A percentile compares a stretch with the other conserved stretches of the same genome.
Conservation (phyloP, 2,888 invertebrate genomes). For the Pammene aurita region DNA sequence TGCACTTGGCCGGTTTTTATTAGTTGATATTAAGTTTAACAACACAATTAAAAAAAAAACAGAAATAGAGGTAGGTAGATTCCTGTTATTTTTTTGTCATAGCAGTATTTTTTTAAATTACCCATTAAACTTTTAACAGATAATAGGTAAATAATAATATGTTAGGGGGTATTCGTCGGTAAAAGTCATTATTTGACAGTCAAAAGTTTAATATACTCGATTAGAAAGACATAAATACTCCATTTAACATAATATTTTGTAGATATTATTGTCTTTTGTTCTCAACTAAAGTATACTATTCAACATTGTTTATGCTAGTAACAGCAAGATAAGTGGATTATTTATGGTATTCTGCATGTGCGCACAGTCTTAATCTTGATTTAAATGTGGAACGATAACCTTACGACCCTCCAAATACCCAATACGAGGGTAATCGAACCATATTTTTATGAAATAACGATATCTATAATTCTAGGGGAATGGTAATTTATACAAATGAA, state of each 20-base stretch:
- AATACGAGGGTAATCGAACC: background rate
- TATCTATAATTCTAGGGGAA: background rate
- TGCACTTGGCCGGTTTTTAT: too few relatives aligned
- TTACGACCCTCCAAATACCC: slow-evolving; percentile 11
- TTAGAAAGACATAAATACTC: background rate
- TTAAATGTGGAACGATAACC: slow-evolving; percentile 24
- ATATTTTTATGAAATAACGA: slow-evolving; percentile 7
- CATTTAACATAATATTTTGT: background rate
- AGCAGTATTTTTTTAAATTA: too few relatives aligned
- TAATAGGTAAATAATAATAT: too few relatives aligned
- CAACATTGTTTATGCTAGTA: background rate
- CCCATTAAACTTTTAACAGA: too few relatives aligned
- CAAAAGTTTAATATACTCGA: too few relatives aligned
- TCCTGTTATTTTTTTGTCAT: too few relatives aligned
- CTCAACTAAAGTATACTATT: background rate
- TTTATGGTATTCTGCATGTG: background rate
- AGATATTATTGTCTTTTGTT: background rate
- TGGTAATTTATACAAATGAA: background rate
- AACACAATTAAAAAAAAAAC: too few relatives aligned
- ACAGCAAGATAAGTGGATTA: slow-evolving; percentile 7
- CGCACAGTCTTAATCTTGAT: slow-evolving; percentile 15
- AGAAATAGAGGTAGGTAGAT: too few relatives aligned
- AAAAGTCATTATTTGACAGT: too few relatives aligned
- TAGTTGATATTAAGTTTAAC: too few relatives aligned
- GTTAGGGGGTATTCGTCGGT: too few relatives aligned